Base-by-base conservation (phyloP, 2,888 invertebrate species). In the Trissoscelio sp. region DNA sequence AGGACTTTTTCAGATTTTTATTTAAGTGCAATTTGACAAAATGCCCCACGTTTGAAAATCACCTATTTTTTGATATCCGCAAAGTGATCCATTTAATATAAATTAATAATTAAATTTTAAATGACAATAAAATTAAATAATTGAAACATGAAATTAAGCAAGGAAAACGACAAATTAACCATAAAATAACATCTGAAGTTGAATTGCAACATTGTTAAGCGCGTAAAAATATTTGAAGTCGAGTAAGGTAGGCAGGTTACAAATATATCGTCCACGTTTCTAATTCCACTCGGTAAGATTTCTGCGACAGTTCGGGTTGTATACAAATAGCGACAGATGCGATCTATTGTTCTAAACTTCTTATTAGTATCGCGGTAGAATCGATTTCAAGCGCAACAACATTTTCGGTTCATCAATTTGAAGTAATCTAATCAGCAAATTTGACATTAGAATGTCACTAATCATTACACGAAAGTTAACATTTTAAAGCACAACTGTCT, bases 301-400 rank as follows among this genome's bases (percentile, higher is more conserved):
- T 62, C 72, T 20, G 18, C 55, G 48, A 62, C 57, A 57, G 57
- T 66, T 66, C 16, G 22, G 57, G 24, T 66, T 66, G 66, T 66
- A 60, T 67, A 75, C 75, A 75, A 75, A 75, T 75, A 75, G 75
- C 75, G 58, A 31, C 73, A 67, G 67, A 75, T 75, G 64, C 67
- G 57, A 60, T 67, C 64, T 53, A 67, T 75, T 75, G 66, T 66
- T 57, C 51, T 55, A 55, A 60, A 58, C 51, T 66, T 75, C 66
- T 75, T 66, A 75, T 75, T 67, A 75, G 58, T 67, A 51, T 67
- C 34, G 55, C 60, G 18, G 18, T 3, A 24, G 51, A 67, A 75
- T 75, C 67, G 58, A 67, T 60, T 51, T 42, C 58, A 48, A n/a
- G 57, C 66, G n/a, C n/a, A n/a, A 18, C 34, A 58, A 58, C 66